A percentile compares a stretch with the other conserved stretches of the same genome.
These are phyloP conservation scores for Troglohyphantes excavatus DNA, from an alignment of 2,888 invertebrate species.

Conservation along the genomic window DNA sequence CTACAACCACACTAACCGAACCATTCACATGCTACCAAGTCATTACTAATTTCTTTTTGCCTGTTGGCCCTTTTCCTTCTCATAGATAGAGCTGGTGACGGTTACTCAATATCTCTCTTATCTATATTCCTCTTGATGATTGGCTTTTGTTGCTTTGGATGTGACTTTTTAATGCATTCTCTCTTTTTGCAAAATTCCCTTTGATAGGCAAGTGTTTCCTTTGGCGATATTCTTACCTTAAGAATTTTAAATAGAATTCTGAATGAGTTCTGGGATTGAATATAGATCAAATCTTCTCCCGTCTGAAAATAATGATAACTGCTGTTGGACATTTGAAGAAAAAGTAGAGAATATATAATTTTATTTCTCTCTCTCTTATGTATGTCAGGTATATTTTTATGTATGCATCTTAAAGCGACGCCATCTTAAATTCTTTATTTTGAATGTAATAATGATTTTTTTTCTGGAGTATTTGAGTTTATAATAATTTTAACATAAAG, in stretches of 20 bases:
- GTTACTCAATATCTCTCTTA: slow-evolving; percentile 11
- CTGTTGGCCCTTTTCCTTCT: neutral
- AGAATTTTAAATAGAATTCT: neutral
- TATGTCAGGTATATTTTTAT: too few species aligned
- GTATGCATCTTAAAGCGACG: too few species aligned
- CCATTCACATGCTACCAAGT: neutral
- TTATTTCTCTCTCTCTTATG: neutral
- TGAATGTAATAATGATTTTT: too few species aligned
- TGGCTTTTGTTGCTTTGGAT: neutral
- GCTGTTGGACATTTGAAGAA: neutral
- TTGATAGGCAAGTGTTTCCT: neutral
- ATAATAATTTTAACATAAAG: too few species aligned
- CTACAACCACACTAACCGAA: neutral
- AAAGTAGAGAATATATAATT: neutral
- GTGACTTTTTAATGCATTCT: slow-evolving; percentile 25
- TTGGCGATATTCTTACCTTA: neutral
- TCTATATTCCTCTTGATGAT: neutral
- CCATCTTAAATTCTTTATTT: too few species aligned
- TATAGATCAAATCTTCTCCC: neutral
- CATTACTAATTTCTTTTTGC: slow-evolving; percentile 5
- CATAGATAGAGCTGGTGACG: neutral
- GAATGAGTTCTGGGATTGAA: neutral
- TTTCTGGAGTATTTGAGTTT: too few species aligned
- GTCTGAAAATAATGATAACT: neutral
- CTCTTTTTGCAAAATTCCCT: neutral